These are phyloP conservation scores for Diplosoma virens DNA, from an alignment of 23 tunicate genomes.

Conservation along the genomic window DNA sequence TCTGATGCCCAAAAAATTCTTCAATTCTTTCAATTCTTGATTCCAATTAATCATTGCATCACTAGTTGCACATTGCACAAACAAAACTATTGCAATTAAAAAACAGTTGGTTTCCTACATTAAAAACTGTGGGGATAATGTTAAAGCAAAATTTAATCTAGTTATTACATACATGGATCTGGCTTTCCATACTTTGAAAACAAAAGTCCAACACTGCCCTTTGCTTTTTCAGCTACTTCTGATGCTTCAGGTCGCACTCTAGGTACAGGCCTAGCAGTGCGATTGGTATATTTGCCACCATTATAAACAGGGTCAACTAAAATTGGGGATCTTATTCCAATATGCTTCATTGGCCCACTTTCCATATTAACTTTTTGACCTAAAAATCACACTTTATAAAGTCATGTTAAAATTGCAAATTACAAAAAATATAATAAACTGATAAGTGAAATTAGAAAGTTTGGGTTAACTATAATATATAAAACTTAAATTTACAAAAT, in stretches of 20 bases:
- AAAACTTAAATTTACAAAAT: no score
- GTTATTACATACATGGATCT: conserved; percentile 59
- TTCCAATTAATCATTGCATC: no score
- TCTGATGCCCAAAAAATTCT: no score
- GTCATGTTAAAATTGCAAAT: not conserved
- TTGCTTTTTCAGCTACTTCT: conserved; percentile 77
- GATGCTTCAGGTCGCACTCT: conserved; percentile 93
- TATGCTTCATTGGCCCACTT: conserved; percentile 64
- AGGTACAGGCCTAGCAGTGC: conserved; percentile 83
- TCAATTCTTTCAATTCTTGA: no score
- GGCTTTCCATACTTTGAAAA: conserved; percentile 88
- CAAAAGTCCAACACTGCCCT: conserved; percentile 76
- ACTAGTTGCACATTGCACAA: no score
- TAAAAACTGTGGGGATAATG: not conserved
- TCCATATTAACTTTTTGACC: conserved; percentile 41
- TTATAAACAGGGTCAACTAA: conserved; percentile 77
- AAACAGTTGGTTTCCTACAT: not conserved
- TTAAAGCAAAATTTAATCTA: not conserved
- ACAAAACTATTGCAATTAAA: no score
- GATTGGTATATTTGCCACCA: conserved; percentile 85
- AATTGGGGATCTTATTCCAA: conserved; percentile 73
- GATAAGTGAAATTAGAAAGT: no score
- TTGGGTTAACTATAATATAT: no score
- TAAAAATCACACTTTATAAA: not conserved
- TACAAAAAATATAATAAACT: no score